Evolutionary conservation across 2,888 invertebrate genomes (phyloP), one percentile per base, ranked within the genome.

Genomic region (Protula sp.): DNA sequence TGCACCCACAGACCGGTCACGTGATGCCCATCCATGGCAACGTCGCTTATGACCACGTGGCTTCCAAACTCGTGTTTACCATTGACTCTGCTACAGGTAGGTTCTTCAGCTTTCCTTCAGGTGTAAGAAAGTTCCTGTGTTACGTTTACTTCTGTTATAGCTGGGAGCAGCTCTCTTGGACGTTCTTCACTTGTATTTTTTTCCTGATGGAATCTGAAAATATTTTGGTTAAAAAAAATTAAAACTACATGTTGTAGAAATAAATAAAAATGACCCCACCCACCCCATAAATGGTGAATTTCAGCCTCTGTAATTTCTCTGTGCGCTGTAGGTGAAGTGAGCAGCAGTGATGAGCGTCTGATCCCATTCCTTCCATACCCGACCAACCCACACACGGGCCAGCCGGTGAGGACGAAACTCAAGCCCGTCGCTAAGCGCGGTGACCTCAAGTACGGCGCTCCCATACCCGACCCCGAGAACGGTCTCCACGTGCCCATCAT

Each of bases 361-460:
- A 74, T 78, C 50, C 78, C 78, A 14, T 78, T 70, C 60, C 67
- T 78, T 22, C 75, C 74, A 1, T 75, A 73, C 64, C 78, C 78
- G 19, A 64, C 64, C 57, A 67, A 69, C 58, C 69, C 69, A 4
- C 58, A 67, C 51, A 70, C 67, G 30, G 72, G 73, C 3, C 62
- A 67, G 28, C 72, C 73, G 27, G 66, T 73, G 30, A 59, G 64
- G 55, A 75, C 75, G 31, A 71, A 70, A 47, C 72, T 77, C 47
- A 64, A 64, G 47, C 71, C 75, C 0, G 56, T 77, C 50, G 70
- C 71, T 47, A 70, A 68, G 59, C 70, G 70, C 55, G 64, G 67
- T 28, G 75, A 77, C 61, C 65, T 78, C 28, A 69, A 70, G 56
- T 74, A 69, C 48, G 75, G 74, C 2, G 71, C 67, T 0, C 72